Evolutionary conservation across 1,140 invertebrate genomes (phyloP).

Genomic region (Lerema accius): DNA sequence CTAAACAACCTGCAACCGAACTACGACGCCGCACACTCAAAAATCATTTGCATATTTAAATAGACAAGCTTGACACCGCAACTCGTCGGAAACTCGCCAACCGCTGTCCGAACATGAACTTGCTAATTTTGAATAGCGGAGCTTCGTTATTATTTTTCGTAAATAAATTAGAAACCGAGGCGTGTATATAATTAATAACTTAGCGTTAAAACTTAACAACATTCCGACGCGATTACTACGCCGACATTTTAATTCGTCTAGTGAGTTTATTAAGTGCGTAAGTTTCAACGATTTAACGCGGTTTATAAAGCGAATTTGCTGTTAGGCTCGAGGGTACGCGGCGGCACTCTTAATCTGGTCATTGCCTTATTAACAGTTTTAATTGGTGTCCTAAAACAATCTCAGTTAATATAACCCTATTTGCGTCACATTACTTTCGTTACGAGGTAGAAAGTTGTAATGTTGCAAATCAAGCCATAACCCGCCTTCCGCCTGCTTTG

Average conservation of each 20-base stretch:
- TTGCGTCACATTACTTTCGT: conserved; percentile 35
- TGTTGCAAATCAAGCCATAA: conserved; percentile 21
- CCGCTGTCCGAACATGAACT: conserved; percentile 44
- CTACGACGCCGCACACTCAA: conserved; percentile 59
- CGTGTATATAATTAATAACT: conserved; percentile 67
- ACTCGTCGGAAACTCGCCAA: conserved; percentile 45
- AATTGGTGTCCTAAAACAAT: conserved; percentile 40
- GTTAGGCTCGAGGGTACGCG: conserved; percentile 47
- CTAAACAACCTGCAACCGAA: conserved; percentile 70
- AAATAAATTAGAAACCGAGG: conserved; percentile 54
- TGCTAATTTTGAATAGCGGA: conserved; percentile 59
- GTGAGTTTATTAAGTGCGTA: conserved; percentile 77
- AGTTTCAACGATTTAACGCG: conserved; percentile 68
- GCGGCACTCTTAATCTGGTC: conserved; percentile 54
- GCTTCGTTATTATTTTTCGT: conserved; percentile 54
- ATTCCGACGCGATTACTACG: conserved; percentile 71
- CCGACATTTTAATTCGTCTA: conserved; percentile 76
- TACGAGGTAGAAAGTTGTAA: conserved; percentile 41
- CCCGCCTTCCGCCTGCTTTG: conserved; percentile 28
- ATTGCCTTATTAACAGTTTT: conserved; percentile 53
- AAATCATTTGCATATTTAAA: conserved; percentile 77
- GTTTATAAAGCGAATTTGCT: conserved; percentile 77
- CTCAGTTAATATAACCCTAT: conserved; percentile 29
- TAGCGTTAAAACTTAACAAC: conserved; percentile 65
- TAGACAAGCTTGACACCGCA: conserved; percentile 49